Conservation (phyloP, 2,797 vertebrate genomes). For the Alfaro cultratus region DNA sequence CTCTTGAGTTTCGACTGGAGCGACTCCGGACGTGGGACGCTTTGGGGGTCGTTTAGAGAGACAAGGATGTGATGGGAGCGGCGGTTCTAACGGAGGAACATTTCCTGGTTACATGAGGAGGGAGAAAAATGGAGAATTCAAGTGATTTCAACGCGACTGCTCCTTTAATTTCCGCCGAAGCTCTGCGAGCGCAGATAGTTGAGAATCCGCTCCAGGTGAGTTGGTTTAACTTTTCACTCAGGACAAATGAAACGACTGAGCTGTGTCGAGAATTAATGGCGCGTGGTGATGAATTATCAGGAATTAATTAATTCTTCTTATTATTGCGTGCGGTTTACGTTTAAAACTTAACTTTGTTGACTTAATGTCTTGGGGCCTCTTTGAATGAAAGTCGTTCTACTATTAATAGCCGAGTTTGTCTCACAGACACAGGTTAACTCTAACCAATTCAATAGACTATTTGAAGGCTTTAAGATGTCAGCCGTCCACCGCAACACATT, state of each 20-base stretch:
- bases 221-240: slow-evolving; percentile 5
- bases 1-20: slow-evolving; percentile 2
- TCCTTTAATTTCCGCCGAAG: slow-evolving; percentile 10
- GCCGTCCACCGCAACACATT: not conserved
- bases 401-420: not conserved
- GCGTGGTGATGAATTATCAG: not conserved
- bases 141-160: slow-evolving; percentile 14
- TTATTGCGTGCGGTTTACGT: not conserved
- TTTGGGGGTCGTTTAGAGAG: slow-evolving; percentile 20
- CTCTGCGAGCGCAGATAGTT: slow-evolving; percentile 52
- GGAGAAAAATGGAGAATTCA: slow-evolving; percentile 62
- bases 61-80: slow-evolving; percentile 36
- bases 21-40: slow-evolving; percentile 27
- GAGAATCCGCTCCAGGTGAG: slow-evolving; percentile 72
- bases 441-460: not conserved
- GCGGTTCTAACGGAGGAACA: not conserved
- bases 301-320: not conserved
- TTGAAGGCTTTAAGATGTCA: not conserved
- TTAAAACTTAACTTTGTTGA: not conserved
- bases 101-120: slow-evolving; percentile 5
- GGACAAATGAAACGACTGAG: not conserved
- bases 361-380: not conserved
- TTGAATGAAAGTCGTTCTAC: not conserved
- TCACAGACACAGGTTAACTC: not conserved
- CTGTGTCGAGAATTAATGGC: not conserved